A percentile compares a stretch with the other conserved stretches of the same genome.
phyloP scores from a whole-genome alignment of 2,888 invertebrate genomes.

The Microplitis manilae region DNA sequence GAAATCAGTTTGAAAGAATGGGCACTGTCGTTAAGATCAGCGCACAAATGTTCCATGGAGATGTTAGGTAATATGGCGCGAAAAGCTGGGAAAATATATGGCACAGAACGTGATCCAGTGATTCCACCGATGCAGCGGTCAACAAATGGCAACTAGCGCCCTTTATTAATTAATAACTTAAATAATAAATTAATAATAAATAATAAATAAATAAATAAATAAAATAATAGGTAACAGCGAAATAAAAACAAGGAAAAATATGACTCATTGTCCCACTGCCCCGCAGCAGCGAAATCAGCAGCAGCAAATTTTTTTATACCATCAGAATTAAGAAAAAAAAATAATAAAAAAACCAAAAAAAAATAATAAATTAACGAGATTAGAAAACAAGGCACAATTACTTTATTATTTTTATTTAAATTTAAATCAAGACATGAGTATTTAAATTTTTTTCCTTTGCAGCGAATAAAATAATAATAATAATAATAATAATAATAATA shows the following conservation, averaged over 20 bases:
- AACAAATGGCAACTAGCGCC: conserved; percentile 74
- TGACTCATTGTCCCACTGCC: conserved; percentile 66
- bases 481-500: conserved; percentile 28
- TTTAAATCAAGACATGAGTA: not conserved
- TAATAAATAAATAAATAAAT: conserved; percentile 21
- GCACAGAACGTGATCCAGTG: conserved; percentile 79
- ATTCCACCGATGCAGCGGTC: conserved; percentile 73
- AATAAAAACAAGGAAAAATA: conserved; percentile 37
- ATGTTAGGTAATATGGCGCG: conserved; percentile 97
- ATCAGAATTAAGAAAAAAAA: conserved; percentile 45
- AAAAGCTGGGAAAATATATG: conserved; percentile 99
- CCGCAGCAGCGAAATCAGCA: conserved; percentile 61
- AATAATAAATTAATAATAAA: conserved; percentile 20
- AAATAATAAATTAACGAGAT: conserved; percentile 28
- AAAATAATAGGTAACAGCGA: conserved; percentile 31
- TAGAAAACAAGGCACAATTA: conserved; percentile 6
- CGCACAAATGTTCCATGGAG: conserved; percentile 96
- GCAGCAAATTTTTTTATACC: conserved; percentile 67
- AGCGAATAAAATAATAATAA: conserved; percentile 24
- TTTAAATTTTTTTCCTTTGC: conserved; percentile 3
- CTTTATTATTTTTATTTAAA: not conserved
- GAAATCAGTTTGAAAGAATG: conserved; percentile 99
- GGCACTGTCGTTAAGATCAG: conserved; percentile 94
- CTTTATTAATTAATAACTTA: conserved; percentile 19
- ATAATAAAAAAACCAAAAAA: conserved; percentile 11